Evolutionary conservation across 2,113 vertebrate genomes (phyloP), one percentile per base, ranked within the genome.

Genomic region (Copsychus sechellarum): DNA sequence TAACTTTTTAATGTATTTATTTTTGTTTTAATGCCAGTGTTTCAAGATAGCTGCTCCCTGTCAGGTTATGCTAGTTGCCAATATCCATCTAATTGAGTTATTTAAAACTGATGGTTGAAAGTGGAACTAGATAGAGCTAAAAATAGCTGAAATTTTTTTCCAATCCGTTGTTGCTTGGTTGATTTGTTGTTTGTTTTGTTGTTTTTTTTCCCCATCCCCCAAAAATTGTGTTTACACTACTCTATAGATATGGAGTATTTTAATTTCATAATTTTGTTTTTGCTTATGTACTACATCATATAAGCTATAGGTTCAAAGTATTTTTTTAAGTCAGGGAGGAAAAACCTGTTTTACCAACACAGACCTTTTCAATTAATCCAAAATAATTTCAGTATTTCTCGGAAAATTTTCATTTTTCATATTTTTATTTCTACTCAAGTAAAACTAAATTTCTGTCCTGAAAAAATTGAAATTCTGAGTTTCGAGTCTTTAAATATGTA

Each of bases 131-230:
- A 36, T 36, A 48, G 22, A 89, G 16, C 11, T 71, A 28, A 72
- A 85, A 58, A 23, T 19, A 76, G 18, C 5, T 58, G 38, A 50
- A 34, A 0, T 31, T n/a, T 51, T 51, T 71, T 86, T 58, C 36
- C 33, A 60, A 9, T 80, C 1, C 1, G 0, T 13, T 72, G 14
- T 60, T 82, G 3, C 2, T 58, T 34, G 5, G 0, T 22, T 79
- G 14, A 15, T 62, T 70, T 10, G 20, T 60, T 70, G 4, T 54
- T 72, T 79, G 13, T 11, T 77, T 54, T 54, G 13, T 38, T 12
- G 0, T 16, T 3, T 17, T 5, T 13, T 28, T 31, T 4, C 8
- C 2, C 1, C 3, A 12, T 4, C 10, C 13, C 8, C 3, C 0
- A 8, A 57, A 29, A 43, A 0, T 11, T 71, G 2, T 5, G 4